A percentile compares a stretch with the other conserved stretches of the same genome.
Evolutionary conservation across 2,888 invertebrate genomes (phyloP).

Genomic region (Yponomeuta plumbellus): DNA sequence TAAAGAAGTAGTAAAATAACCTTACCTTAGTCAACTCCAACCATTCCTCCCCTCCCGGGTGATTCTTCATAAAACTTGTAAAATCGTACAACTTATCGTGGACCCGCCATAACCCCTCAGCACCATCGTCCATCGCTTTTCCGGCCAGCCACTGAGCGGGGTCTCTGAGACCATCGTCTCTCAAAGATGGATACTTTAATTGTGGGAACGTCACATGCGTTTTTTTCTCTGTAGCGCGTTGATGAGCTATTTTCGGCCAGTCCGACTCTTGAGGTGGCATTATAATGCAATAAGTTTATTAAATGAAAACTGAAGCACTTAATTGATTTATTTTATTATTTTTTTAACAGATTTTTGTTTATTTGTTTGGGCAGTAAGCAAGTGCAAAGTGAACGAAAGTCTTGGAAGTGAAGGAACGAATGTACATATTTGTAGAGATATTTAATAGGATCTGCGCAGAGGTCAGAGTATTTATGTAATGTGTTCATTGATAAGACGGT

Average conservation of each 20-base stretch:
- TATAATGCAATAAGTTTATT: neutral
- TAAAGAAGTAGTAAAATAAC: too few species aligned
- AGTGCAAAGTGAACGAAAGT: too few species aligned
- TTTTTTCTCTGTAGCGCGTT: constrained; percentile 43
- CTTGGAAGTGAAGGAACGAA: too few species aligned
- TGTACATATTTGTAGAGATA: too few species aligned
- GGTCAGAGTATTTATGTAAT: neutral
- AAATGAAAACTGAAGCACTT: neutral
- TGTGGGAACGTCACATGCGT: constrained; percentile 65
- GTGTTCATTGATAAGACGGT: neutral
- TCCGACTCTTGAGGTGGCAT: constrained; percentile 36
- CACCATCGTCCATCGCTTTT: constrained; percentile 81
- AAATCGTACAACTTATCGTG: constrained; percentile 89
- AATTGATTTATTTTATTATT: too few species aligned
- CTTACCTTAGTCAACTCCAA: constrained; percentile 11
- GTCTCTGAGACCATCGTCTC: constrained; percentile 51
- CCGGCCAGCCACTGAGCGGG: constrained; percentile 78
- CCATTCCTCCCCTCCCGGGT: constrained; percentile 92
- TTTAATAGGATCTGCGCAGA: neutral
- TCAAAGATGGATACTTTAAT: constrained; percentile 65
- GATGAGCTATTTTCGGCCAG: constrained; percentile 36
- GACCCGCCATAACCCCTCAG: constrained; percentile 86
- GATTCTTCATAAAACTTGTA: constrained; percentile 83
- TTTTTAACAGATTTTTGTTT: too few species aligned
- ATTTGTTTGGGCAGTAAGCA: too few species aligned